phyloP scores from a whole-genome alignment of 2,797 vertebrate genomes.

The Melanogrammus aeglefinus region DNA sequence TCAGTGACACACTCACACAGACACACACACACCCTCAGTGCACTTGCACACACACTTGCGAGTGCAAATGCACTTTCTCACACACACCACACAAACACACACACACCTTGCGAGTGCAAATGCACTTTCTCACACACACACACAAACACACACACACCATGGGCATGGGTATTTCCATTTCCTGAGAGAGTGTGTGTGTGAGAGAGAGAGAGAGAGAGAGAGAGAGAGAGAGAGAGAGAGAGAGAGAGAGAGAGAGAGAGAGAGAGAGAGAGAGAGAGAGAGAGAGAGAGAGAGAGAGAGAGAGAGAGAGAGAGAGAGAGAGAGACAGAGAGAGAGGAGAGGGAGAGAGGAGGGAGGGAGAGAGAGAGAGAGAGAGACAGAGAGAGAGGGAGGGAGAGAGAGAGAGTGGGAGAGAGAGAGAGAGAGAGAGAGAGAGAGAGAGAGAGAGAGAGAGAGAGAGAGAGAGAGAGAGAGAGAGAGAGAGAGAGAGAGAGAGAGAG shows the following conservation, averaged over 20 bases:
- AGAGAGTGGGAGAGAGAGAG: not conserved
- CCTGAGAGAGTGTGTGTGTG: no score
- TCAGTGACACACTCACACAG: no score
- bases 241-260: slow-evolving; percentile 18
- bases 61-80: no score
- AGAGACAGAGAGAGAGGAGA: no score
- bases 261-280: no score
- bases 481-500: not conserved
- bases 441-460: not conserved
- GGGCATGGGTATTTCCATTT: not conserved
- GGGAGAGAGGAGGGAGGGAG: slow-evolving; percentile 12
- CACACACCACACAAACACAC: no score
- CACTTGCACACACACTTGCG: no score
- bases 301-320: not conserved
- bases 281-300: slow-evolving; percentile 23
- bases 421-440: no score
- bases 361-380: no score
- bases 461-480: not conserved
- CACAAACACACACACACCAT: not conserved
- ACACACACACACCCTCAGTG: no score
- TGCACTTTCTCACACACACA: not conserved
- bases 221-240: no score
- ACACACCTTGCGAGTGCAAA: not conserved
- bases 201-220: not conserved
- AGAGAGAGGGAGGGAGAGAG: slow-evolving; percentile 24